Conservation (phyloP, 2,888 invertebrate genomes). For the Cerceris ruficornis region DNA sequence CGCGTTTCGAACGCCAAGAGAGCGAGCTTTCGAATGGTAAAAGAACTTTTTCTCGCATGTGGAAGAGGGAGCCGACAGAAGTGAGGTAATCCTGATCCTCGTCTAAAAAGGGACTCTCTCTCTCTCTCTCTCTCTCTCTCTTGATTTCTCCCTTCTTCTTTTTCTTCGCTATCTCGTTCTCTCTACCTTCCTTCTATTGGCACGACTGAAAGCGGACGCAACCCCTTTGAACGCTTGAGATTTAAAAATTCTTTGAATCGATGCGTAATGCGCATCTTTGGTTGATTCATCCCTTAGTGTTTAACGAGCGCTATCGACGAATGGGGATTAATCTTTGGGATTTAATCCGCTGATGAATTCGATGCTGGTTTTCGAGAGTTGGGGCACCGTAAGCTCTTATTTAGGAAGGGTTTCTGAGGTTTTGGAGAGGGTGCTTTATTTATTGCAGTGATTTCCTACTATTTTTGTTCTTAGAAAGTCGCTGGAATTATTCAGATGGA, state of each 20-base stretch:
- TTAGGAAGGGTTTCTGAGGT: background rate
- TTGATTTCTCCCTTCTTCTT: too few species aligned
- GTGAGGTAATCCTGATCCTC: constrained; percentile 32
- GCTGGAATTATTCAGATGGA: too few species aligned
- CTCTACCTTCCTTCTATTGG: too few species aligned
- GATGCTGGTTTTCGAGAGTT: background rate
- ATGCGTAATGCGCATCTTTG: background rate
- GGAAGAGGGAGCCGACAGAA: constrained; percentile 23
- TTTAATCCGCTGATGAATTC: constrained; percentile 38
- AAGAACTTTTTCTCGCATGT: constrained; percentile 9
- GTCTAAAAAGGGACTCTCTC: constrained; percentile 10
- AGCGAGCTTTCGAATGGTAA: constrained; percentile 1
- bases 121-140: constrained; percentile 1
- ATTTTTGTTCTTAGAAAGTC: too few species aligned
- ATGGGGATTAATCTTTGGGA: constrained; percentile 38
- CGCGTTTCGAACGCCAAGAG: constrained; percentile 8
- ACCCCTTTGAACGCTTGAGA: constrained; percentile 23
- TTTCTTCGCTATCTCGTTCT: too few species aligned
- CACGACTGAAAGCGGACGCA: background rate
- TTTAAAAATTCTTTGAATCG: constrained; percentile 45
- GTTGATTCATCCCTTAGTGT: constrained; percentile 26
- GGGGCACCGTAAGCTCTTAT: background rate
- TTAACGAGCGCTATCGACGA: constrained; percentile 29
- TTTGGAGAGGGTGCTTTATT: background rate
- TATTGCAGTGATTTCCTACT: background rate